phyloP scores from a whole-genome alignment of 1,140 invertebrate genomes.

The Bemisia tabaci region DNA sequence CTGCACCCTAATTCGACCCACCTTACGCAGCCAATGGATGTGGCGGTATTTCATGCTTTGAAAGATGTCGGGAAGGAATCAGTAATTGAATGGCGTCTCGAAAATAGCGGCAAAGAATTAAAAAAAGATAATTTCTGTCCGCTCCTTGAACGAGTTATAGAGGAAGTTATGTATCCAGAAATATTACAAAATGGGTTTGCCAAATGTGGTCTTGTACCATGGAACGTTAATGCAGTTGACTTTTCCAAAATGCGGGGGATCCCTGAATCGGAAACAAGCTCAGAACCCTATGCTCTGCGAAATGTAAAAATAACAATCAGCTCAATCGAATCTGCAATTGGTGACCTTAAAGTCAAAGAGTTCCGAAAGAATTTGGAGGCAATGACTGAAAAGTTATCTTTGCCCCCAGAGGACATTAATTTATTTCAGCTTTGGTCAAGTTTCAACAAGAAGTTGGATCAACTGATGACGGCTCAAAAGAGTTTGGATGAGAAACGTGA shows the following conservation, averaged over 20 bases:
- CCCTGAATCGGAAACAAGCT: no score
- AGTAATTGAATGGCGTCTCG: slow-evolving; percentile 17
- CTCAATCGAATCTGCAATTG: no score
- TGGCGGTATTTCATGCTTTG: slow-evolving; percentile 27
- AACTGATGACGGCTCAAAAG: no score
- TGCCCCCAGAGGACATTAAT: no score
- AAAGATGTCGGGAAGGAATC: slow-evolving; percentile 28
- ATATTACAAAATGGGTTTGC: slow-evolving; percentile 9
- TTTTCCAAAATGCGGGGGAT: no score
- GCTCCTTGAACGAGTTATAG: slow-evolving; percentile 2
- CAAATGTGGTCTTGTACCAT: slow-evolving; percentile 10
- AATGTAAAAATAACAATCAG: no score
- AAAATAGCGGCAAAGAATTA: slow-evolving; percentile 6
- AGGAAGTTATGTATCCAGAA: slow-evolving; percentile 4
- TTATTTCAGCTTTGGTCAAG: not conserved
- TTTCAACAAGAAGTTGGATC: not conserved
- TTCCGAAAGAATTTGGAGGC: no score
- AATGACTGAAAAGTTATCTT: no score
- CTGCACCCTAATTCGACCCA: slow-evolving; percentile 32
- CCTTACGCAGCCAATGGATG: slow-evolving; percentile 31
- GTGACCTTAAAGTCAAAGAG: no score
- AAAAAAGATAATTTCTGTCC: slow-evolving; percentile 9
- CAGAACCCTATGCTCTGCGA: no score
- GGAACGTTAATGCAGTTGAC: slow-evolving; percentile 7
- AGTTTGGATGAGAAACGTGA: no score